A percentile compares a stretch with the other conserved stretches of the same genome.
Conservation (phyloP, 2,797 vertebrate species). For the Petrocephalus schoutedeni region DNA sequence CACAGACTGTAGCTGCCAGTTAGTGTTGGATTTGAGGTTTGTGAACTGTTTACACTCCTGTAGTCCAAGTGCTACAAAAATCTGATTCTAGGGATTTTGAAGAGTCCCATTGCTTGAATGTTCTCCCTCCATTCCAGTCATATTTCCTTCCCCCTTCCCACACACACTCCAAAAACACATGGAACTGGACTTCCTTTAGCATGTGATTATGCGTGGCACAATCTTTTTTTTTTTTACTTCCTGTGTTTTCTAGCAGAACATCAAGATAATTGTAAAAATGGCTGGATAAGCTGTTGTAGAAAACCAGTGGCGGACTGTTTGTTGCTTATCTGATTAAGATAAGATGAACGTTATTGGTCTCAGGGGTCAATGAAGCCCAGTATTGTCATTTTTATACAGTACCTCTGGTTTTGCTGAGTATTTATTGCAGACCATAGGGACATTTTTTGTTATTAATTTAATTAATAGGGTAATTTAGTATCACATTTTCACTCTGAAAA, state of each 20-base stretch:
- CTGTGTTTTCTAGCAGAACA: background rate
- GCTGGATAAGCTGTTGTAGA: background rate
- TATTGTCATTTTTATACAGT: background rate
- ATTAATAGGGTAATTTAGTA: background rate
- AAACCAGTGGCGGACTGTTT: background rate
- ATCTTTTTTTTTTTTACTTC: background rate
- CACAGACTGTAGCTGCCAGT: background rate
- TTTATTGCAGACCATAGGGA: background rate
- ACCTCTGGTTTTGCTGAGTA: background rate
- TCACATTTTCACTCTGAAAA: background rate
- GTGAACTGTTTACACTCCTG: background rate
- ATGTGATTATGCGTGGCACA: background rate
- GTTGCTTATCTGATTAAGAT: background rate
- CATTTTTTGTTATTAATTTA: background rate
- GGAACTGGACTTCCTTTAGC: background rate
- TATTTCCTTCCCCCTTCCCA: background rate
- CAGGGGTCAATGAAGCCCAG: background rate
- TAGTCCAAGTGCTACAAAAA: background rate
- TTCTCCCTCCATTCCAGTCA: background rate
- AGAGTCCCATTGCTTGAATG: background rate
- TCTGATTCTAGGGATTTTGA: background rate
- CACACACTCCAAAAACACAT: background rate
- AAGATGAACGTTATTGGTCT: background rate
- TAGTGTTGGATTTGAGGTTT: background rate
- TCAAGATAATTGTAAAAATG: background rate